Conservation (phyloP, 2,888 invertebrate genomes). For the Rotaria macrura region DNA sequence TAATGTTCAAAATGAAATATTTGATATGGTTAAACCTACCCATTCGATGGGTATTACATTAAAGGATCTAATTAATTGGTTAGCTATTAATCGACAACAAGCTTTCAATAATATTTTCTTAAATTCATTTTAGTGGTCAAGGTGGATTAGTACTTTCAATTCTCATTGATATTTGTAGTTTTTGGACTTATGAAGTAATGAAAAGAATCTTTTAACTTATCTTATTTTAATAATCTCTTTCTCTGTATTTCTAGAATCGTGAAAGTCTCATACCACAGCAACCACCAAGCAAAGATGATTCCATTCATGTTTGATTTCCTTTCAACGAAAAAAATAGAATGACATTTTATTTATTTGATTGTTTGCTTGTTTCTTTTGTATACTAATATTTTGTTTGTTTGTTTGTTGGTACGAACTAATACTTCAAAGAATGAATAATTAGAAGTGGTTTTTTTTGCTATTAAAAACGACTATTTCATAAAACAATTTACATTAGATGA, state of each 20-base stretch:
- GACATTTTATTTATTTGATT: background rate
- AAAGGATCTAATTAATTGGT: constrained; percentile 69
- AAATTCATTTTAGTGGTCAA: constrained; percentile 62
- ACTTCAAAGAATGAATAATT: background rate
- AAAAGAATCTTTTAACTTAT: too few relatives aligned
- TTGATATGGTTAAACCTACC: constrained; percentile 86
- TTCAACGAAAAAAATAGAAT: background rate
- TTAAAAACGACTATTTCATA: background rate
- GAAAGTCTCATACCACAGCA: background rate
- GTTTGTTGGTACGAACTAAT: background rate
- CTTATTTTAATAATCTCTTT: background rate
- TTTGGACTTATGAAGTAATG: constrained; percentile 73
- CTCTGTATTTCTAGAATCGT: background rate
- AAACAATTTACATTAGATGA: background rate
- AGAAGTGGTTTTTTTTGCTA: background rate
- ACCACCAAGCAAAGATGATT: background rate
- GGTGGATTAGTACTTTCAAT: constrained; percentile 86
- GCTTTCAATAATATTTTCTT: constrained; percentile 38
- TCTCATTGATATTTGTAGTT: constrained; percentile 83
- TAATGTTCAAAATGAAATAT: constrained; percentile 90
- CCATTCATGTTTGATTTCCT: background rate
- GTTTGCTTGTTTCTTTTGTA: background rate
- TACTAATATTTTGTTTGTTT: background rate
- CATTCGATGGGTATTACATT: constrained; percentile 73
- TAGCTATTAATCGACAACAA: constrained; percentile 36